These are phyloP conservation scores for Crossaster papposus DNA, from an alignment of 53 echinoderm and acorn worm species.

Conservation along the genomic window DNA sequence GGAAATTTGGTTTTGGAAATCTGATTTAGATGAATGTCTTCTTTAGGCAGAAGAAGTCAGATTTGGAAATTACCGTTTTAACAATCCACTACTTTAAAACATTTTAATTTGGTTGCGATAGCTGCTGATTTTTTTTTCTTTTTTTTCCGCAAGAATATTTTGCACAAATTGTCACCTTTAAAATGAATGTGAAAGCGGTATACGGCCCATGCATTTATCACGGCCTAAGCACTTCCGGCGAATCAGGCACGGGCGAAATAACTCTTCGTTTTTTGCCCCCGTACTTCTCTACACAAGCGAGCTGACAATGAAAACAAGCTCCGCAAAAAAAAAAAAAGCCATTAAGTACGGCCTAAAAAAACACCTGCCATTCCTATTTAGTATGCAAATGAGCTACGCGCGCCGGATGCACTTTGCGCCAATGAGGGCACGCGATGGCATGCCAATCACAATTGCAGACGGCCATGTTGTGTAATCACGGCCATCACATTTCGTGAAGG, in stretches of 20 bases:
- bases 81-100: too few relatives aligned
- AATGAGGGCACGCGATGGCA: conserved; percentile 26
- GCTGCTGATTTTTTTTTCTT: too few relatives aligned
- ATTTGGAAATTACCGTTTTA: too few relatives aligned
- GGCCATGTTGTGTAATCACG: not conserved
- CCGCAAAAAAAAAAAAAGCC: conserved; percentile 25
- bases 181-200: too few relatives aligned
- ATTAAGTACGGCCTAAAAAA: conserved; percentile 23
- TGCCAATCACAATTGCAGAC: conserved; percentile 25
- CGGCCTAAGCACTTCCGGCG: conserved; percentile 53
- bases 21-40: too few relatives aligned
- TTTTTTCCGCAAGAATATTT: not conserved
- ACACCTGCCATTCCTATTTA: conserved; percentile 50
- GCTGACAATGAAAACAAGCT: conserved; percentile 57
- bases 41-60: too few relatives aligned
- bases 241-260: conserved; percentile 51
- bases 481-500: not conserved
- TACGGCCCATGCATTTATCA: conserved; percentile 39
- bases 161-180: not conserved
- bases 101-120: too few relatives aligned
- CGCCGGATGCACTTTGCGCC: conserved; percentile 62
- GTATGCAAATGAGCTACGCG: conserved; percentile 47
- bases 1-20: too few relatives aligned
- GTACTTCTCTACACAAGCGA: conserved; percentile 46
- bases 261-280: conserved; percentile 42